Evolutionary conservation across 2,797 vertebrate genomes (phyloP), one percentile per base, ranked within the genome.

Genomic region (Tapera naevia): DNA sequence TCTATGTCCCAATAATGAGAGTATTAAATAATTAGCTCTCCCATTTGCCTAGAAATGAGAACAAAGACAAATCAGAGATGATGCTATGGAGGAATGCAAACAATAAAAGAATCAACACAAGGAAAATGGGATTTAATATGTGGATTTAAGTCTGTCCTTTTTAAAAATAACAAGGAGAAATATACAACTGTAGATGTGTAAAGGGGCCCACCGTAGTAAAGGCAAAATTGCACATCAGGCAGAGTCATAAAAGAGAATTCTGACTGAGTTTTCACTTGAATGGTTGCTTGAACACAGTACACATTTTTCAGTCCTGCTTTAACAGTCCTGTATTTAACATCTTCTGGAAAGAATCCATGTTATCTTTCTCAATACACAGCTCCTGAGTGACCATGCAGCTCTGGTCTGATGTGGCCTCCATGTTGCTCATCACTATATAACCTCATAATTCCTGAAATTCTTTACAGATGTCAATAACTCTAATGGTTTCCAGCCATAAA

Each of bases 381-480:
- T 92, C 58, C 79, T 93, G 91, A 57, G 72, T 94, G 91, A 92
- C 84, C 86, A 23, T 56, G 79, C 88, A 89, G 54, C 50, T 78
- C 50, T 62, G 14, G 43, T 92, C 89, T 92, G 72, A 83, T 95
- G 81, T 88, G 81, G 89, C 43, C 87, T 93, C 71, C 69, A 18
- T 93, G 58, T 72, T 89, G 71, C 74, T 93, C 92, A 75, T 92
- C 65, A 33, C 54, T 83, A 60, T 83, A 80, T 91, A 78, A 48
- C 71, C 45, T 82, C 51, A 2, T 58, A 88, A 92, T 89, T 95
- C 96, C 80, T 96, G 46, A 93, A 92, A 93, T 88, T 78, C 82
- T 92, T 94, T 39, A 56, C 86, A 93, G 88, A 93, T 94, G 92
- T 93, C 85, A 95, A 86, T 85, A 89, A 61, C 56, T 79, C 45